phyloP scores from a whole-genome alignment of 2,113 vertebrate genomes.

The Phalacrocorax brasilianus region DNA sequence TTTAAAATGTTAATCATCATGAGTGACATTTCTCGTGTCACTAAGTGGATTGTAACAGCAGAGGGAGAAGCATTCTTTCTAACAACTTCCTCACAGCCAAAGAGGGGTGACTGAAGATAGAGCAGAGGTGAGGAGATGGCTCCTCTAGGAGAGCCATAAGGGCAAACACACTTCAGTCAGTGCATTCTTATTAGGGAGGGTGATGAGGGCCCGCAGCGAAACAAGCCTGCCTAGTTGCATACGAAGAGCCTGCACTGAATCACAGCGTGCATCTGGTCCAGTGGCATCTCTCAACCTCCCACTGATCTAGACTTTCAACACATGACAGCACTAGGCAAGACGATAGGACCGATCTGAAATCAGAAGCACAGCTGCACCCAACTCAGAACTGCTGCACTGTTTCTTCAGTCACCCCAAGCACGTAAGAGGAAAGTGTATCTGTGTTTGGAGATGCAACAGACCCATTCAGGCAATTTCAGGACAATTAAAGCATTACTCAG shows the following conservation, averaged over 20 bases:
- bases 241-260: background rate
- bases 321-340: background rate
- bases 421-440: rapidly evolving
- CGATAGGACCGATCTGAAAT: rapidly evolving
- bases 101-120: background rate
- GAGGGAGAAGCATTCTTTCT: background rate
- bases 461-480: background rate
- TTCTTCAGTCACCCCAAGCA: background rate
- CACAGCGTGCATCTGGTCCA: background rate
- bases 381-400: rapidly evolving
- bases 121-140: background rate
- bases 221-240: background rate
- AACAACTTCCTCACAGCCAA: background rate
- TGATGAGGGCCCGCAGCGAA: background rate
- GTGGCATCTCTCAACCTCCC: background rate
- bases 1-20: slow-evolving; percentile 40
- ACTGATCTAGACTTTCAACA: background rate
- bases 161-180: background rate
- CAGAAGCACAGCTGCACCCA: background rate
- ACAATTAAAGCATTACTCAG: background rate
- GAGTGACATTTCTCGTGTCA: slow-evolving; percentile 23
- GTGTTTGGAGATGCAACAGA: background rate
- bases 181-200: background rate
- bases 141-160: background rate
- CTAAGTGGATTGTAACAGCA: background rate